Evolutionary conservation across 2,888 invertebrate genomes (phyloP).

Genomic region (Lingula anatina): DNA sequence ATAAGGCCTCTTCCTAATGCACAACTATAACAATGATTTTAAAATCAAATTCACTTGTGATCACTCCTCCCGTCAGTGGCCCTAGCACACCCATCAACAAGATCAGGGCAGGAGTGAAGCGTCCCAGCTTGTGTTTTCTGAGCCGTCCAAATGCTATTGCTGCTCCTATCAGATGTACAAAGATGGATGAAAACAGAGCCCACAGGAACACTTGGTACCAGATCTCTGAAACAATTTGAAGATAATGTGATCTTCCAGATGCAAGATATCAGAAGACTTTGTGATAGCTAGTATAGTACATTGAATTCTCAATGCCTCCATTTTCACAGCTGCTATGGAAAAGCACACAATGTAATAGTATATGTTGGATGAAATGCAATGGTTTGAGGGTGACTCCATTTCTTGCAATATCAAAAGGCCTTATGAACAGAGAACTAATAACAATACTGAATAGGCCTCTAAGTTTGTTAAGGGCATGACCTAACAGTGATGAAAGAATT

Average conservation of each 20-base stretch:
- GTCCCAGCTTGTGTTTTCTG: slow-evolving; percentile 86
- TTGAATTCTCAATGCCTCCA: too few relatives aligned
- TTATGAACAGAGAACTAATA: too few relatives aligned
- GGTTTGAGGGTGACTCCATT: too few relatives aligned
- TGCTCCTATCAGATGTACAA: slow-evolving; percentile 84
- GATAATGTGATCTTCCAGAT: neutral
- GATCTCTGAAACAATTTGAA: slow-evolving; percentile 70
- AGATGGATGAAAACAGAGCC: slow-evolving; percentile 88
- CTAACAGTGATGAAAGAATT: too few relatives aligned
- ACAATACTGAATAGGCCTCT: too few relatives aligned
- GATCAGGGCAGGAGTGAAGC: slow-evolving; percentile 79
- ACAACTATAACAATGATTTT: too few relatives aligned
- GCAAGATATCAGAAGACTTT: neutral
- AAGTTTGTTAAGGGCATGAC: too few relatives aligned
- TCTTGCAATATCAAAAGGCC: too few relatives aligned
- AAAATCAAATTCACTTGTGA: slow-evolving; percentile 48
- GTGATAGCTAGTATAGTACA: neutral
- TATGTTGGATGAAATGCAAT: neutral
- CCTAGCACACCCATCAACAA: slow-evolving; percentile 80
- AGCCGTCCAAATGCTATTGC: slow-evolving; percentile 85
- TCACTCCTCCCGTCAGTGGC: slow-evolving; percentile 77
- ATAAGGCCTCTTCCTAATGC: too few relatives aligned
- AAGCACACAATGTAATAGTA: neutral
- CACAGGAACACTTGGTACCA: slow-evolving; percentile 96
- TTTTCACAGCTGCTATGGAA: neutral